phyloP scores from a whole-genome alignment of 1,140 invertebrate genomes.

The Drosophila paulistorum region DNA sequence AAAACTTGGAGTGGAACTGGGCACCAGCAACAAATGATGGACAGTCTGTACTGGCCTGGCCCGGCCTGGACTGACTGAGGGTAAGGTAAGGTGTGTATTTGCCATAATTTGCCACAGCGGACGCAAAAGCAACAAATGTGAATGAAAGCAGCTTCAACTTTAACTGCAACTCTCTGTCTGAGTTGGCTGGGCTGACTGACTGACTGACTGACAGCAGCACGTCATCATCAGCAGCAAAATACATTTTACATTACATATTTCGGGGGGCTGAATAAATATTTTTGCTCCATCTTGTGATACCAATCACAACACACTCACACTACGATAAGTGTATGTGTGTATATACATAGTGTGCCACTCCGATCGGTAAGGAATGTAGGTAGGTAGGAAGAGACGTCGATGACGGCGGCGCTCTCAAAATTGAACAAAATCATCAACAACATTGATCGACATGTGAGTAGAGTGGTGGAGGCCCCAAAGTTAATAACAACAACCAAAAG shows the following conservation, averaged over 20 bases:
- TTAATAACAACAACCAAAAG: conserved; percentile 71
- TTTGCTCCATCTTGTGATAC: conserved; percentile 60
- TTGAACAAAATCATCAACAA: conserved; percentile 82
- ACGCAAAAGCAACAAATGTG: conserved; percentile 61
- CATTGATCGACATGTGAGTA: conserved; percentile 80
- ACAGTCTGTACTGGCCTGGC: conserved; percentile 14
- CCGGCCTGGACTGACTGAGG: not conserved
- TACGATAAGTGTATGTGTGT: not conserved
- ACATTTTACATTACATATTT: conserved; percentile 67
- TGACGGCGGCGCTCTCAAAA: conserved; percentile 74
- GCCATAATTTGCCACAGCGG: conserved; percentile 82
- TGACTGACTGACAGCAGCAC: conserved; percentile 62
- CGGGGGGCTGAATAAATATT: conserved; percentile 80
- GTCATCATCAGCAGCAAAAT: conserved; percentile 64
- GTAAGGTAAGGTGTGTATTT: conserved; percentile 83
- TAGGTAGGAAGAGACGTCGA: conserved; percentile 33
- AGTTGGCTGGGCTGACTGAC: not conserved
- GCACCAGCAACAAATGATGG: conserved; percentile 13
- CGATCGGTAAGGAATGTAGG: conserved; percentile 60
- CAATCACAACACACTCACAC: conserved; percentile 62
- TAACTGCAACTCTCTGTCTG: conserved; percentile 40
- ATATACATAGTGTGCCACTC: conserved; percentile 14
- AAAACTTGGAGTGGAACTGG: conserved; percentile 35
- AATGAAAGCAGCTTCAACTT: conserved; percentile 72
- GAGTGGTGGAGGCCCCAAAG: conserved; percentile 49